Conservation (phyloP, 1,140 invertebrate genomes). For the Aphaenogaster floridana region DNA sequence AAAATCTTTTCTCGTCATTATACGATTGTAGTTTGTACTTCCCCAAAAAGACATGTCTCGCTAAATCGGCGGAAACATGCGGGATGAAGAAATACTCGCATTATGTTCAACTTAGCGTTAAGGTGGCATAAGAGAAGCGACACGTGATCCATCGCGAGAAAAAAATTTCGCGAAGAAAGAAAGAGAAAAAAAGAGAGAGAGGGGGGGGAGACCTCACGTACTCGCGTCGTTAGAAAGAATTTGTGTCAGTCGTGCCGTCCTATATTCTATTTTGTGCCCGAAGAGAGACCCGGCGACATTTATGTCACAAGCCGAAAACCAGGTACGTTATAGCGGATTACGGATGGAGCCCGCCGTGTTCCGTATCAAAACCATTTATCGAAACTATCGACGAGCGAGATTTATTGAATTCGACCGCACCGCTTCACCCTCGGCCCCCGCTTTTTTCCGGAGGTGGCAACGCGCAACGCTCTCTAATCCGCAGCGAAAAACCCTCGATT, state of each 20-base stretch:
- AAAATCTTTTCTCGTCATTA: background rate
- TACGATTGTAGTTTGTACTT: background rate
- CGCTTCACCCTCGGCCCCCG: background rate
- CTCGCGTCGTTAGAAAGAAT: slow-evolving; percentile 26
- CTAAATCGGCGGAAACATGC: no score
- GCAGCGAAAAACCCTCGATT: slow-evolving; percentile 22
- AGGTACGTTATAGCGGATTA: slow-evolving; percentile 37
- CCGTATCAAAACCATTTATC: slow-evolving; percentile 70
- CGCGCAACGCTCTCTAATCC: slow-evolving; percentile 33
- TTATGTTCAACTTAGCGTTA: background rate
- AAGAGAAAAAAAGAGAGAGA: background rate
- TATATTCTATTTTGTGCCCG: slow-evolving; percentile 41
- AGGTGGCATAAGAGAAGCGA: background rate
- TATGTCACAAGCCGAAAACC: slow-evolving; percentile 52
- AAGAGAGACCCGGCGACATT: slow-evolving; percentile 42
- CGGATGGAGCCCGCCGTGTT: slow-evolving; percentile 42
- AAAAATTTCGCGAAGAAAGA: background rate
- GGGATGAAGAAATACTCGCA: background rate
- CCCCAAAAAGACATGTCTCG: background rate
- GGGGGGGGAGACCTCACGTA: background rate
- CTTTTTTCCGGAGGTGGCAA: slow-evolving; percentile 35
- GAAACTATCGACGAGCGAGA: slow-evolving; percentile 73
- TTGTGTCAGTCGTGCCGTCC: slow-evolving; percentile 11
- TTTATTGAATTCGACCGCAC: slow-evolving; percentile 73
- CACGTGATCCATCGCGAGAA: background rate